phyloP scores from a whole-genome alignment of 2,888 invertebrate species.

The Quadroppia sp. region DNA sequence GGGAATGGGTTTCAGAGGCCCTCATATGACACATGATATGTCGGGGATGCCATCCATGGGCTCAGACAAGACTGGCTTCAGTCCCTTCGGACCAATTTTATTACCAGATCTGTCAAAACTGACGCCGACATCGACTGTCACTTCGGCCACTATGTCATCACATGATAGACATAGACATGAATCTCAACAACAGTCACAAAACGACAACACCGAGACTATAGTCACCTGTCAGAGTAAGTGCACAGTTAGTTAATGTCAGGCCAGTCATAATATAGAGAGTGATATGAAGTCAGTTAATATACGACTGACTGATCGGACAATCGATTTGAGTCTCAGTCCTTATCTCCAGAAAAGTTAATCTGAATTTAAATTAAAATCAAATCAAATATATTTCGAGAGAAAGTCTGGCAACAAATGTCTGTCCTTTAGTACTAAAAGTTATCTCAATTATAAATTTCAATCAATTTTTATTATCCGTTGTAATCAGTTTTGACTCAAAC shows the following conservation, averaged over 20 bases:
- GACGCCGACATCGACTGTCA: constrained; percentile 31
- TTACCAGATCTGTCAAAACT: constrained; percentile 28
- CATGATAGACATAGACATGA: constrained; percentile 18
- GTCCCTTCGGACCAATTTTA: constrained; percentile 11
- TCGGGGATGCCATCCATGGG: neutral
- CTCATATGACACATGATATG: constrained; percentile 16
- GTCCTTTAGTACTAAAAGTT: no score
- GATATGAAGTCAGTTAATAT: no score
- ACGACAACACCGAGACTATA: constrained; percentile 42
- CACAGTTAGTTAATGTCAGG: no score
- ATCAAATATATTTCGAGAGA: no score
- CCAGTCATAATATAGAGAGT: no score
- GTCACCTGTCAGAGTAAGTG: constrained; percentile 46
- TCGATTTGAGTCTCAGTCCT: neutral
- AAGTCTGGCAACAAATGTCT: no score
- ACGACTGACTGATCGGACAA: constrained; percentile 3
- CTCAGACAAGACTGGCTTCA: neutral
- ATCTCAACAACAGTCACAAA: constrained; percentile 18
- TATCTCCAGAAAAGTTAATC: constrained; percentile 1
- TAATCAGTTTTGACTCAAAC: no score
- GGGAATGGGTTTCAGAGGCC: constrained; percentile 29
- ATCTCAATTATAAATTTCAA: no score
- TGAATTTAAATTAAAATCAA: neutral
- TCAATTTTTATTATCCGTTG: no score
- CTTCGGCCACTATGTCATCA: constrained; percentile 3